Base-by-base conservation (phyloP, 2,888 invertebrate genomes). In the Hanleya hanleyi region DNA sequence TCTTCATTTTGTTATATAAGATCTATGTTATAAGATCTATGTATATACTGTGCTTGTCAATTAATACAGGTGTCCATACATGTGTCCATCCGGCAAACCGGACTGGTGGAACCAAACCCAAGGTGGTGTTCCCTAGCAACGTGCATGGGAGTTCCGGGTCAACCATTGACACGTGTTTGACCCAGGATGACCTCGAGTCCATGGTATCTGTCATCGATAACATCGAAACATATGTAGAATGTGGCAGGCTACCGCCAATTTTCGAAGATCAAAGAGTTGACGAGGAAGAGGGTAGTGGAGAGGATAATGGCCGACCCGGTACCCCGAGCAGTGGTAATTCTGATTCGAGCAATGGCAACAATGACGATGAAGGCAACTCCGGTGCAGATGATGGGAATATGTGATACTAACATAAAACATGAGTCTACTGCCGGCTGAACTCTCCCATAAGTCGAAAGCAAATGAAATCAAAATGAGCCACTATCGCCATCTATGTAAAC, bases 81-180 rank as follows among this genome's bases (percentile, higher is more conserved):
- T 57, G 57, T 57, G 57, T 57, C 29, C 57, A 57, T 26, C 57
- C 57, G 15, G 12, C 26, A 26, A 57, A 57, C 26, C 57, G 18
- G 22, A 32, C 4, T 57, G 22, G 57, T 22, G 15, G 12, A 4
- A 29, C 22, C 57, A 57, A 57, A 4, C 57, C 7, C 32, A 67
- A 66, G 15, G 73, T 75, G 12, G 68, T 71, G 12, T 64, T 71
- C n/a, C 75, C 78, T 22, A 79, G 80, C 49, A 41, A 65, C 4
- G 57, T 7, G 1, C 84, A 84, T 70, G 51, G 41, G 9, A 84
- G 82, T 67, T 80, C 81, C 1, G 84, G 84, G 0, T 83, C 82
- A 5, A 84, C 82, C 3, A 82, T 84, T 18, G 74, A 76, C 29
- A 83, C 81, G 36, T 82, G 81, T 67, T 74, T 83, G 26, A 77